These are phyloP conservation scores for Aricia artaxerxes DNA, from an alignment of 2,888 invertebrate genomes.

Conservation along the genomic window DNA sequence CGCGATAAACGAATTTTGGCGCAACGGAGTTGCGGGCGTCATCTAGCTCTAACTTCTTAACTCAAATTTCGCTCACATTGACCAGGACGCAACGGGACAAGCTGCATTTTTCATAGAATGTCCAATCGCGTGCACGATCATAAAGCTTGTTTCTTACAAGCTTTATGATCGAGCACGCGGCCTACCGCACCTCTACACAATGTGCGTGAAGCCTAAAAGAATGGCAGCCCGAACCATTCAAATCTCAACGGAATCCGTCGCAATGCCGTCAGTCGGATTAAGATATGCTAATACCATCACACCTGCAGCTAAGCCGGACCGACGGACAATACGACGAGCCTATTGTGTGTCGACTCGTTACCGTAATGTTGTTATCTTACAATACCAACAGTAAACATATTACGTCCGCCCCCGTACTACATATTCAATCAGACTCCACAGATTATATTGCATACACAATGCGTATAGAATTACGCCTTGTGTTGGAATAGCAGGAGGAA, in stretches of 20 bases:
- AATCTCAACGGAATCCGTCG: conserved; percentile 26
- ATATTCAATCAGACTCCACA: conserved; percentile 19
- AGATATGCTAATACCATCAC: conserved; percentile 37
- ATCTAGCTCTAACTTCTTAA: too few relatives aligned
- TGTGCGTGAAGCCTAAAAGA: neutral
- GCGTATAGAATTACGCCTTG: neutral
- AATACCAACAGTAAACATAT: conserved; percentile 25
- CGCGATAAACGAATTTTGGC: too few relatives aligned
- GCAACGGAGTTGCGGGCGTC: too few relatives aligned
- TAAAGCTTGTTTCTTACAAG: too few relatives aligned
- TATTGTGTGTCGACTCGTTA: conserved; percentile 30
- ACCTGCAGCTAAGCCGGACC: conserved; percentile 28
- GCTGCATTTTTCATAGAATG: too few relatives aligned
- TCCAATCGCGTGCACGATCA: too few relatives aligned
- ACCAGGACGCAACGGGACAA: too few relatives aligned
- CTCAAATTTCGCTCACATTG: too few relatives aligned
- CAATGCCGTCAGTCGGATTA: conserved; percentile 33
- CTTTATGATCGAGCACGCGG: too few relatives aligned
- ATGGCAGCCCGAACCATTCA: neutral
- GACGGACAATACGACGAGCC: conserved; percentile 7
- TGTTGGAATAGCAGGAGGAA: neutral
- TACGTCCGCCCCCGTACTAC: conserved; percentile 6
- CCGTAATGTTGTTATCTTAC: conserved; percentile 21
- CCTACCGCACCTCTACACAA: neutral
- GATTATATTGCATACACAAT: neutral